Base-by-base conservation (phyloP, 1,140 invertebrate genomes). In the Drosophila kohkoa region DNA sequence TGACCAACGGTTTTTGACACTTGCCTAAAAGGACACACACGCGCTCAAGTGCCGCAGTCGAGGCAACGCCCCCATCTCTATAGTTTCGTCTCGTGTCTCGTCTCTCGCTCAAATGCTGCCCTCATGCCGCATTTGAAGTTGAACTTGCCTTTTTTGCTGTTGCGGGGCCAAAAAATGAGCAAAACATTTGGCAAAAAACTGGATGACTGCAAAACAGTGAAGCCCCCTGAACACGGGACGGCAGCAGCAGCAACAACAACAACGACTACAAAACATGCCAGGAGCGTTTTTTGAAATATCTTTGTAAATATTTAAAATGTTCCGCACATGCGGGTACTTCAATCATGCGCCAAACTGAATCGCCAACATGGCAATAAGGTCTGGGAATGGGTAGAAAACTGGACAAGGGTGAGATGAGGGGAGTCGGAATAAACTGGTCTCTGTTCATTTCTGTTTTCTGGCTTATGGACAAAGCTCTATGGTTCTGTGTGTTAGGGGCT, bases 1-100 rank as follows among this genome's bases (percentile, higher is more conserved):
- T 88, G 82, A 90, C 87, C 90, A 91, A 91, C 90, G 90, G 86
- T 91, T 91, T 91, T 91, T 91, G 90, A 91, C 90, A 91, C 90
- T 91, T 91, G 89, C 85, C 85, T 89, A 88, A 88, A 88, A 88
- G 85, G 85, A 86, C 82, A 88, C 74, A 88, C 85, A 85, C 83
- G 77, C 80, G 73, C 77, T 80, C 80, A 83, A 79, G 77, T 77
- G 77, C 77, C 68, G 65, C 80, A 75, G 69, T 62, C 55, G 78
- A 35, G 20, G 28, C 46, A 43, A 7, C 13, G 16, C 7, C 32
- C 15, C 25, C 49, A 48, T 32, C 51, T 52, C 51, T 52, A 32
- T 52, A 51, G 48, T 51, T 30, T n/a, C n/a, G n/a, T 2, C 16
- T 7, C 16, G 2, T 25, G 20, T 7, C 5, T n/a, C 49, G 7